Base-by-base conservation (phyloP, 1,140 invertebrate species). In the Drosophila nasuta region DNA sequence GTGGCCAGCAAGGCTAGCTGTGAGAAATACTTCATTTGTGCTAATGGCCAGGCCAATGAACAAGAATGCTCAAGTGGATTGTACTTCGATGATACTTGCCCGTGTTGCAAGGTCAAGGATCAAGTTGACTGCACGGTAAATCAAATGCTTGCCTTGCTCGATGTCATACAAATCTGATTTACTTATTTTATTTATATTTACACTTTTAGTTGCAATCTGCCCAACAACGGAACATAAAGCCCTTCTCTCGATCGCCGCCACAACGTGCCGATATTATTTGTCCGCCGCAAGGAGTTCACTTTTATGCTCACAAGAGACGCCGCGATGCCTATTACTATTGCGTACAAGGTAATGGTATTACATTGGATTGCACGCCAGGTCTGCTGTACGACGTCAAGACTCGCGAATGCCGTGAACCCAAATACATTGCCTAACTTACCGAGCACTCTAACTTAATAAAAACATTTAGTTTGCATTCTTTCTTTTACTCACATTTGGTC, bases 331-430 rank as follows among this genome's bases (percentile, higher is more conserved):
- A 92, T 11, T 92, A 92, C 49, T 92, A 89, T 45, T 92, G 91
- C 17, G 49, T 89, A 1, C 73, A 92, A 49, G 91, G 91, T 1
- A 66, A 58, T 5, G 91, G 91, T 13, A 54, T 92, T 5, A 79
- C 82, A 4, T 33, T 92, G 13, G 87, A 92, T 17, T 92, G 91
- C 17, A 92, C 91, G 1, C 91, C 91, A 1, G 91, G 91, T 13
- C 56, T 92, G n/a, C 25, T 67, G 2, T 92, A 72, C 15, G 91
- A 92, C 67, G 8, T 69, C 5, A 66, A 73, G 20, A 17, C 77
- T n/a, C 46, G 75, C 35, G 78, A 88, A 28, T 91, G 91, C 45
- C 91, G 91, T n/a, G 59, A 77, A 5, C 64, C 79, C 11, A 52
- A 77, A 59, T 49, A 51, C 11, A 46, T 88, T 49, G 48, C 15